These are phyloP conservation scores for Condylura cristata DNA, from an alignment of 2,113 vertebrate genomes.

Conservation along the genomic window DNA sequence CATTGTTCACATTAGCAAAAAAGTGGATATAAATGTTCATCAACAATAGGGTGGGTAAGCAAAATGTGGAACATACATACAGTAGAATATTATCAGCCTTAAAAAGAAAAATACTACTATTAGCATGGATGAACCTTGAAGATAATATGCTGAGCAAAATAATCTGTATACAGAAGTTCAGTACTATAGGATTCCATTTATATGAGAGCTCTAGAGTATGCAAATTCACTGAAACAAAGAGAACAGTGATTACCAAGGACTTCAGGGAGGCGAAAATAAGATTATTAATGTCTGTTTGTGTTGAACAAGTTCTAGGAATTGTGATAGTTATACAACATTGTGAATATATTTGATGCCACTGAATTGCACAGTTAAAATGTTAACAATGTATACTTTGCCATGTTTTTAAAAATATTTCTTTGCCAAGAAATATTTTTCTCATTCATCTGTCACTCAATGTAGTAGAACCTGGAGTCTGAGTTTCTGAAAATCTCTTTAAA, in stretches of 20 bases:
- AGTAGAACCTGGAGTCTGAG: neutral
- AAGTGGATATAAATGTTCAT: neutral
- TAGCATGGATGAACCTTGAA: neutral
- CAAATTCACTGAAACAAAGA: neutral
- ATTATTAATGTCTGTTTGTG: neutral
- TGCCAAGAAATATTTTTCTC: neutral
- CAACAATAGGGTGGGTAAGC: neutral
- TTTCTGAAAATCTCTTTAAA: constrained; percentile 32
- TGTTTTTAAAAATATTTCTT: constrained; percentile 9
- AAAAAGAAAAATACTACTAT: neutral
- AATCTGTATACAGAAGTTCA: neutral
- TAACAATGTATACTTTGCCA: neutral
- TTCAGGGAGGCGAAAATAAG: neutral
- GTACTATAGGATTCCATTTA: neutral
- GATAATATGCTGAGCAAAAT: neutral
- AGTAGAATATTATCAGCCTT: neutral
- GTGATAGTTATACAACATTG: neutral
- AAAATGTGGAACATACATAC: neutral
- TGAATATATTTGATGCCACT: neutral
- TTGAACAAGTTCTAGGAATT: neutral
- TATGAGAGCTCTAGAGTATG: neutral
- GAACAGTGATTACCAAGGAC: neutral
- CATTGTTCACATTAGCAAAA: constrained; percentile 21
- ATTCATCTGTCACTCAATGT: neutral
- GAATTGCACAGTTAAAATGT: neutral